Base-by-base conservation (phyloP, 2,797 vertebrate genomes). In the Pipistrellus nathusii region DNA sequence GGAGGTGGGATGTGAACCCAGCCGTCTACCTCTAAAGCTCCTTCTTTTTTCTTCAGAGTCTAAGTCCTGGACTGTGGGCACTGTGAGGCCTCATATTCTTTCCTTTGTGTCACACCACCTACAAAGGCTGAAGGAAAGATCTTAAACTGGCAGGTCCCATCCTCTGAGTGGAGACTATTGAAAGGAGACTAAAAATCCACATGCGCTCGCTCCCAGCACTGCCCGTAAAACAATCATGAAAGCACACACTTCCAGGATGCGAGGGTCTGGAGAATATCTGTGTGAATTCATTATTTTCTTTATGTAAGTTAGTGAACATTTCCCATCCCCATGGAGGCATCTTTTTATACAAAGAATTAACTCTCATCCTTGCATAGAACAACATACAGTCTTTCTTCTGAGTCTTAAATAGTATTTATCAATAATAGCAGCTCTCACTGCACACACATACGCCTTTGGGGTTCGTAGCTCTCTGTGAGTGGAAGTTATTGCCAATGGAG, bases 351-450 rank as follows among this genome's bases (percentile, higher is more conserved):
- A 85, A 85, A 94, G 51, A 92, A 77, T 75, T 44, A 95, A 30
- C 64, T 87, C 3, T 38, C 90, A 62, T 88, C 30, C 20, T 87
- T 90, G 41, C 38, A 25, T 0, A 69, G 64, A 82, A 66, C 15
- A 84, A 21, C 64, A 59, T 23, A 91, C 4, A 38, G 32, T n/a
- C 53, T 76, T 35, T 76, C 59, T 83, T 18, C 11, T 25, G 44
- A 41, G 6, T 91, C 62, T 75, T 72, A 85, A 91, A 15, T 88
- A 55, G 71, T 59, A 85, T 55, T 53, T 55, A 87, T 75, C 51
- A 75, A 88, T 78, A 75, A 92, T 80, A 48, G 85, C 64, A 94
- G 88, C 69, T 72, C 64, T 88, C 53, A 77, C 53, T 73, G 69
- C 30, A 72, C 2, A 17, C 30, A 76, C 3, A 17, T 6, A 62